Conservation (phyloP, 2,888 invertebrate genomes). For the Caradrina clavipalpis region DNA sequence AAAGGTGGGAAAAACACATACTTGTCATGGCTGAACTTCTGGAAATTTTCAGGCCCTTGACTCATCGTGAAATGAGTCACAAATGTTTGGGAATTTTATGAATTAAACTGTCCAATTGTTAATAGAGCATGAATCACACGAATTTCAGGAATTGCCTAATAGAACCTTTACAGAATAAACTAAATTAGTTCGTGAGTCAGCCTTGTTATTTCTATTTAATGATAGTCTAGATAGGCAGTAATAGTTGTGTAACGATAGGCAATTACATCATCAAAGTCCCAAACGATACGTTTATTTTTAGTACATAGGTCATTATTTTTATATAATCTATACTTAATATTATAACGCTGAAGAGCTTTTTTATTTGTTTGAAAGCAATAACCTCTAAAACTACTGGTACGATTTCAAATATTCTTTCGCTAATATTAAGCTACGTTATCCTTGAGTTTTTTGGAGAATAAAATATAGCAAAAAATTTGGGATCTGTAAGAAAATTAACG, state of each 20-base stretch:
- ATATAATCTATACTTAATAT: too few species aligned
- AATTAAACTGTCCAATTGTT: not conserved
- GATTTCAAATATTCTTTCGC: too few species aligned
- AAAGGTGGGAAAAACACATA: not conserved
- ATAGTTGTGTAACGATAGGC: not conserved
- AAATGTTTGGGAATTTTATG: slow-evolving; percentile 3
- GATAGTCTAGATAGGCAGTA: not conserved
- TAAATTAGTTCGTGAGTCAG: not conserved
- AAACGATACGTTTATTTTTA: too few species aligned
- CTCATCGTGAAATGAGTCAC: slow-evolving; percentile 22
- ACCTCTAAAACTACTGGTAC: too few species aligned
- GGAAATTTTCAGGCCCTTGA: not conserved
- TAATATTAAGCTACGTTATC: too few species aligned
- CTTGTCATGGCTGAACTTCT: not conserved
- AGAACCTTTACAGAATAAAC: not conserved
- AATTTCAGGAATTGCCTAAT: not conserved
- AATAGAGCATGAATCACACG: slow-evolving; percentile 20
- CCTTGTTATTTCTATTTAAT: not conserved
- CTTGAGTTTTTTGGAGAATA: too few species aligned
- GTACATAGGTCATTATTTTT: too few species aligned
- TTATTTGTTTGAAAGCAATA: too few species aligned
- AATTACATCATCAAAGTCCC: too few species aligned
- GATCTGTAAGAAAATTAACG: too few species aligned
- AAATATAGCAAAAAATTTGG: too few species aligned
- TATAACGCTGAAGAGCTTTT: too few species aligned